Conservation (phyloP, 2,113 vertebrate genomes). For the Lutjanus erythropterus region DNA sequence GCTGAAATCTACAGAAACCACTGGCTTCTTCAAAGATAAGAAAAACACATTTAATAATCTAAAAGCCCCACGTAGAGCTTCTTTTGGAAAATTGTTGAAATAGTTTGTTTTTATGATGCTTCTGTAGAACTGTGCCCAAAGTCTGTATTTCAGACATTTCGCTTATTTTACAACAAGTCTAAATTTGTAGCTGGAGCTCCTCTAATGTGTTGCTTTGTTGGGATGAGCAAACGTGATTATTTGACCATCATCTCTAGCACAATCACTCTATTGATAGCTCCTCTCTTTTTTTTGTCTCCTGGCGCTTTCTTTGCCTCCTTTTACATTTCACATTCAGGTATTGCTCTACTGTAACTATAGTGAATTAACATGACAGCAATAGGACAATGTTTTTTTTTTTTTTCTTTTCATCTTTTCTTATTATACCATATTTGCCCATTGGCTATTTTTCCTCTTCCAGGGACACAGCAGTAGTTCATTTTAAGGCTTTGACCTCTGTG, state of each 20-base stretch:
- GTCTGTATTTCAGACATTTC: background rate
- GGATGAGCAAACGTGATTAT: too few relatives aligned
- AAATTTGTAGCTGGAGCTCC: background rate
- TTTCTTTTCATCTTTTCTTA: background rate
- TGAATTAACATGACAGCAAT: background rate
- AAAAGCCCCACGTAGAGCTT: too few relatives aligned
- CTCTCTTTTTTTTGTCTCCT: background rate
- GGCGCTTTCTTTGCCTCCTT: background rate
- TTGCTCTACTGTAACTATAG: background rate
- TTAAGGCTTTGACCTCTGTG: conserved; percentile 15
- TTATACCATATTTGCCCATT: background rate
- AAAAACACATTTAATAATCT: background rate
- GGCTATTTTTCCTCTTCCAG: background rate
- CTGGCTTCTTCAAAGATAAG: background rate
- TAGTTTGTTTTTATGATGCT: background rate
- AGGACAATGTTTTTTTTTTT: background rate
- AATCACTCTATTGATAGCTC: conserved; percentile 8
- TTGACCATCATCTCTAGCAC: too few relatives aligned
- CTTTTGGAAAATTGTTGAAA: background rate
- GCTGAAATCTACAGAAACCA: background rate
- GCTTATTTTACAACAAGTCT: background rate
- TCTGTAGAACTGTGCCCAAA: background rate
- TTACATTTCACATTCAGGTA: conserved; percentile 9
- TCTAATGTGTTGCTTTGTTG: background rate
- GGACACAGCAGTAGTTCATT: background rate